Base-by-base conservation (phyloP, 2,113 vertebrate genomes). In the Calypte anna region DNA sequence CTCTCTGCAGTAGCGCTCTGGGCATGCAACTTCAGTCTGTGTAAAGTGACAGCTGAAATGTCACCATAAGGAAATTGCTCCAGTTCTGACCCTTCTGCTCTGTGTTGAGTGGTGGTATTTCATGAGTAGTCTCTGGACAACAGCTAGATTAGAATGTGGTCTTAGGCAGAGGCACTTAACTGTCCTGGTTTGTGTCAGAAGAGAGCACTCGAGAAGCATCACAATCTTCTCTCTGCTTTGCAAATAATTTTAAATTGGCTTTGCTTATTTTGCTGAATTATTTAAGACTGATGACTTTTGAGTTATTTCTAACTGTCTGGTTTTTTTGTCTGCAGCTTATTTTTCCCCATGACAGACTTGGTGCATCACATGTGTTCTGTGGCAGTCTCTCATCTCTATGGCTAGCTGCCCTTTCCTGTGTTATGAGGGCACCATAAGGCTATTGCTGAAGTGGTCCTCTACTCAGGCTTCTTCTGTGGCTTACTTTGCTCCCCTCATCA, bases 1-100 rank as follows among this genome's bases (percentile, higher is more conserved):
- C 12, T 66, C 53, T 73, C 40, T 55, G 59, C 51, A 36, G 46
- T 43, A 24, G 43, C 0, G 3, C 38, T 57, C 33, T 63, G 22
- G 86, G 38, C 48, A 6, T 14, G 21, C 5, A 0, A 0, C 74
- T 85, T 86, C 55, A 33, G 33, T 7, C 46, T 21, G 72, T 69
- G 14, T 31, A 12, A 86, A 59, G 23, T 53, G 55, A 63, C 17
- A 53, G 38, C 53, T 81, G 61, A 83, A 70, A 59, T 46, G 28
- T 66, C 67, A 31, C 63, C 0, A 1, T 38, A 31, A 58, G 25
- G 55, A 62, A 64, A 31, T 33, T 0, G 0, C 54, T 88, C 43
- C 53, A 31, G 20, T 59, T 88, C 58, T 0, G 0, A 38, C 31
- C 28, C 0, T 2, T 55, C 55, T 64, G 33, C 43, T 55, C 5